Base-by-base conservation (phyloP, 2,888 invertebrate species). In the Allacma fusca region DNA sequence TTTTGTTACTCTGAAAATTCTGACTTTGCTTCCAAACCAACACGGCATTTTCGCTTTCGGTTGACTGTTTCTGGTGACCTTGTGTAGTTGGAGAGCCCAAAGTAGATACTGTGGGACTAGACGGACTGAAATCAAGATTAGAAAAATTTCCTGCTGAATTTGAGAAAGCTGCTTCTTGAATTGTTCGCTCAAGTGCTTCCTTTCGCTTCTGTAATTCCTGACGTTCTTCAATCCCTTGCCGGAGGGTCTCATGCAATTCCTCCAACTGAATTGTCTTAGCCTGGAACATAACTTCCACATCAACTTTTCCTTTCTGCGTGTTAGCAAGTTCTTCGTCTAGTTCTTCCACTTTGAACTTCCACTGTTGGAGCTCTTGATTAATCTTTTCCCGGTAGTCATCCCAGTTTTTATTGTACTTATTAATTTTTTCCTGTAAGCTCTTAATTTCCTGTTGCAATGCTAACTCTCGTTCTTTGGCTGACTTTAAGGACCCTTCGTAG, bases 241-340 rank as follows among this genome's bases (percentile, higher is more conserved):
- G 29, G n/a, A 79, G 71, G 19, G 77, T 70, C 75, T 79, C 79
- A 26, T 79, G 79, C 12, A 79, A 72, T 44, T 69, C 69, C 23
- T 77, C 79, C 28, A 79, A 43, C 57, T 79, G 77, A 43, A 62
- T 21, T 23, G 71, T 68, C 72, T 79, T 79, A 9, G 74, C 75
- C 68, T 79, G 79, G 26, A 75, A 78, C 69, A 79, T 65, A 4
- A 77, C 70, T 62, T 77, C 79, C 21, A 79, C 77, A 13, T 77
- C 77, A 7, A 79, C 76, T 75, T 79, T 79, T 19, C 65, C 43
- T 29, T 77, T 74, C 9, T 50, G n/a, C 0, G 64, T 65, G 26
- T 26, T 43, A 16, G 71, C 70, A 16, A 77, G 16, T 13, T 79
- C 77, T 4, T 69, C 29, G 29, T 75, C 71, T 21, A 77, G 40